Evolutionary conservation across 2,888 invertebrate species (phyloP).

Genomic region (Rotaria macrura): DNA sequence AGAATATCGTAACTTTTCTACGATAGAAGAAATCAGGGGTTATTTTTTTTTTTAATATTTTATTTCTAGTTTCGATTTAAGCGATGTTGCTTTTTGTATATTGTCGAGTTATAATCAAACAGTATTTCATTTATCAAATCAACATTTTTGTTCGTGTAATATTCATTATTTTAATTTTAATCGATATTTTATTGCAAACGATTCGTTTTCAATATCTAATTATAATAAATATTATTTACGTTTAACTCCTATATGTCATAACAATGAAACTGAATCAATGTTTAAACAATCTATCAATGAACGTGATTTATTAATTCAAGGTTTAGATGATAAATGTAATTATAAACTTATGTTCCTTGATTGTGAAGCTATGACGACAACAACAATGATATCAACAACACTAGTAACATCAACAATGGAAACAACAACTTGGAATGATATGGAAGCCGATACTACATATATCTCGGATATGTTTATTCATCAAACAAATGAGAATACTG

Average conservation of each 20-base stretch:
- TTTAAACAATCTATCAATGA: not conserved
- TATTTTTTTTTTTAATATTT: not conserved
- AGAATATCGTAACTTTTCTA: too few relatives aligned
- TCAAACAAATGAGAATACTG: not conserved
- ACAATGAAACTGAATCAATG: not conserved
- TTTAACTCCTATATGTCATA: not conserved
- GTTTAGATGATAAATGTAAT: not conserved
- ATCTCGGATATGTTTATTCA: not conserved
- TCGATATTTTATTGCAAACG: not conserved
- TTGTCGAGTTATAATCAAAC: not conserved
- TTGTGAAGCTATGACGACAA: not conserved
- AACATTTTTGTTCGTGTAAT: not conserved
- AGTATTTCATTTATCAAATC: not conserved
- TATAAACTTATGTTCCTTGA: not conserved
- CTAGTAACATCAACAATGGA: not conserved
- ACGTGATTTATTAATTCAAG: not conserved
- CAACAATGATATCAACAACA: not conserved
- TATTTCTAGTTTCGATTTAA: not conserved
- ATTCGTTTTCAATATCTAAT: not conserved
- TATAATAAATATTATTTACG: not conserved
- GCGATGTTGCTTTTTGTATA: not conserved
- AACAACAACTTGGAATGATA: not conserved
- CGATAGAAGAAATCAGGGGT: too few relatives aligned
- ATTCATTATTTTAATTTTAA: slow-evolving; percentile 5
- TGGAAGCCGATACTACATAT: not conserved